Evolutionary conservation across 2,113 vertebrate genomes (phyloP).

Genomic region (Dasyornis broadbenti): DNA sequence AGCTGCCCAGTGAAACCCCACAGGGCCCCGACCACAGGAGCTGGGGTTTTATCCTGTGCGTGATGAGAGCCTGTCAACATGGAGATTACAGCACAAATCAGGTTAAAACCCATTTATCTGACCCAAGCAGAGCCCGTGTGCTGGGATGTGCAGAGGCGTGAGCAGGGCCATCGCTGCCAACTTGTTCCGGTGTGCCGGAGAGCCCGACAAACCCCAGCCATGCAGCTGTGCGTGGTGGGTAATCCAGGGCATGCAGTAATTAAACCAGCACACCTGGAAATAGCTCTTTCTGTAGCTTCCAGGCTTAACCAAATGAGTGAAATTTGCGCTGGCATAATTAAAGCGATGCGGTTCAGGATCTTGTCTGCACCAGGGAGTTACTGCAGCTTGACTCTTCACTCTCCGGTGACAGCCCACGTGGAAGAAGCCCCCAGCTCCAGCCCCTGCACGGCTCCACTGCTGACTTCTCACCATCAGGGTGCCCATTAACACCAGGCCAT

Average conservation of each 20-base stretch:
- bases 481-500: background rate
- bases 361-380: background rate
- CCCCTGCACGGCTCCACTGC: background rate
- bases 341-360: background rate
- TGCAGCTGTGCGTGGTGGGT: background rate
- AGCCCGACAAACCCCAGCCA: background rate
- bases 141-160: background rate
- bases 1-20: background rate
- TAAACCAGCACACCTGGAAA: background rate
- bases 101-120: constrained; percentile 50
- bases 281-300: constrained; percentile 31
- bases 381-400: background rate
- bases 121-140: background rate
- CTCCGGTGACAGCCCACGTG: background rate
- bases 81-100: constrained; percentile 42
- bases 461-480: background rate
- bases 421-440: background rate
- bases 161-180: background rate
- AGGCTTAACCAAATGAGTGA: constrained; percentile 40
- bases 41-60: background rate
- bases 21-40: background rate
- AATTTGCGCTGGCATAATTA: constrained; percentile 19
- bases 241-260: background rate
- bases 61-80: background rate
- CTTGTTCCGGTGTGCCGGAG: fast-evolving